A percentile compares a stretch with the other conserved stretches of the same genome.
Evolutionary conservation across 2,113 vertebrate species (phyloP).

Genomic region (Clarias macrocephalus): DNA sequence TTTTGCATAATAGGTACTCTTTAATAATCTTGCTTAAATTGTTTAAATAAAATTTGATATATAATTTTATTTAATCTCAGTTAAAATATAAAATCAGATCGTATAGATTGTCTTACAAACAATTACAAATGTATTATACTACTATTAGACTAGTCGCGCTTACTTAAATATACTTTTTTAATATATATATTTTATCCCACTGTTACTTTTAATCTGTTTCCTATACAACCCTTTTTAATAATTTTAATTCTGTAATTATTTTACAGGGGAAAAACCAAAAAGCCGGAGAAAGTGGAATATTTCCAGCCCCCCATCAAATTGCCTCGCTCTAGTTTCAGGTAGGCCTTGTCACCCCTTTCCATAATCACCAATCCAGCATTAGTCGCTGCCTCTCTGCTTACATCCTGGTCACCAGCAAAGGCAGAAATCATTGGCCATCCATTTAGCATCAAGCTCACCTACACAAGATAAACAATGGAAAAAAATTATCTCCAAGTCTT

Average conservation of each 20-base stretch:
- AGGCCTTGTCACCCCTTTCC: conserved; percentile 85
- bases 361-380: conserved; percentile 84
- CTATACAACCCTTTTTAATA: background rate
- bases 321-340: conserved; percentile 83
- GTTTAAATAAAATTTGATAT: background rate
- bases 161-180: background rate
- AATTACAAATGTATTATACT: background rate
- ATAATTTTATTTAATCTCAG: background rate
- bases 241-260: background rate
- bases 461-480: conserved; percentile 10
- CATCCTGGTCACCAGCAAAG: conserved; percentile 86
- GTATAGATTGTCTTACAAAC: conserved; percentile 5
- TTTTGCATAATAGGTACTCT: no score
- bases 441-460: conserved; percentile 87
- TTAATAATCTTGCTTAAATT: background rate
- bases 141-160: conserved; percentile 7
- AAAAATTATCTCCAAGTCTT: no score
- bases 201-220: background rate
- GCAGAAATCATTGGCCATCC: conserved; percentile 86
- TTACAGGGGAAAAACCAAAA: conserved; percentile 85
- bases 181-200: background rate
- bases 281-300: conserved; percentile 87
- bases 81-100: background rate
- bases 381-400: conserved; percentile 85
- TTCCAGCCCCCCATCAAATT: conserved; percentile 89